A percentile compares a stretch with the other conserved stretches of the same genome.
phyloP scores from a whole-genome alignment of 2,797 vertebrate species.

The Coreius guichenoti region DNA sequence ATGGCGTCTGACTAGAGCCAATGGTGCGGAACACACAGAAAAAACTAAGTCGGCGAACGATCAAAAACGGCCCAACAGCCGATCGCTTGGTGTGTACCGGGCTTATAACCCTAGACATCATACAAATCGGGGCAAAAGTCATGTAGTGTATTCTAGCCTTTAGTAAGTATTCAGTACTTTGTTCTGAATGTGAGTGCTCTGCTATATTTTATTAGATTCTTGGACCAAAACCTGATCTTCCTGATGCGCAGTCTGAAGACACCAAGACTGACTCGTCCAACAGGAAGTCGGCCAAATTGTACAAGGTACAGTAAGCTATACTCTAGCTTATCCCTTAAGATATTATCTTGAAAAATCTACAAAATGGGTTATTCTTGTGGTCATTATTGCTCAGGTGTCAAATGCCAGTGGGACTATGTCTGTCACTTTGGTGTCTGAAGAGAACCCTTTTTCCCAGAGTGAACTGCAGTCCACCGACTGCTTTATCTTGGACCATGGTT shows the following conservation, averaged over 20 bases:
- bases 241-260: slow-evolving; percentile 63
- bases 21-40: no score
- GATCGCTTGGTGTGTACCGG: no score
- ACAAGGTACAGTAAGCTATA: slow-evolving; percentile 63
- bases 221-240: slow-evolving; percentile 72
- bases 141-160: not conserved
- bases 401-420: slow-evolving; percentile 68
- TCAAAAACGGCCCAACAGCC: no score
- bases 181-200: not conserved
- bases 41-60: no score
- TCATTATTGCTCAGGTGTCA: slow-evolving; percentile 65
- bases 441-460: slow-evolving; percentile 71
- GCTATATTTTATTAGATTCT: slow-evolving; percentile 64
- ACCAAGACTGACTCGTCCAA: slow-evolving; percentile 64
- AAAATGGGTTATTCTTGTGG: slow-evolving; percentile 1
- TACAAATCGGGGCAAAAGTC: not conserved
- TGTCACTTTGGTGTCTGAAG: slow-evolving; percentile 65
- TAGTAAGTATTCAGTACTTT: not conserved
- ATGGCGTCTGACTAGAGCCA: no score
- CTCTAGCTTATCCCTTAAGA: not conserved
- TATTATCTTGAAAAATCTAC: not conserved
- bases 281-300: slow-evolving; percentile 68
- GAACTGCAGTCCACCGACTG: slow-evolving; percentile 70
- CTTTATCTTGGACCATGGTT: slow-evolving; percentile 75
- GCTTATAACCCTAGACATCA: no score